Base-by-base conservation (phyloP, 2,113 vertebrate genomes). In the Cynocephalus volans region DNA sequence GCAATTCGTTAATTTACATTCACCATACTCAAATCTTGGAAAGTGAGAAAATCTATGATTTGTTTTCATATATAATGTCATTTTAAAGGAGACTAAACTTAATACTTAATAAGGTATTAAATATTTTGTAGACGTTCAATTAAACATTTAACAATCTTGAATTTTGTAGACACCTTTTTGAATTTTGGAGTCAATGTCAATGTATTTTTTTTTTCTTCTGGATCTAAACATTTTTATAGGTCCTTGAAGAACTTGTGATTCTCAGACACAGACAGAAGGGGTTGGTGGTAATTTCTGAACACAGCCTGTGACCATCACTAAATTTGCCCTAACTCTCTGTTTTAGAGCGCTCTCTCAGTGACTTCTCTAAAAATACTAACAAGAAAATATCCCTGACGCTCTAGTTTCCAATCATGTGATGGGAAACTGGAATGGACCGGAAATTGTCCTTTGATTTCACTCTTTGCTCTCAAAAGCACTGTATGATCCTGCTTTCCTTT, bases 381-480 rank as follows among this genome's bases (percentile, higher is more conserved):
- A 72, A 83, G 80, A 87, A 77, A 93, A 82, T 79, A 80, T 86
- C 52, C 4, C 31, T 18, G 31, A 79, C 3, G 56, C 60, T 52
- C 31, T 58, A 67, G 82, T 64, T 90, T 76, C 72, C 18, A 84
- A 70, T 45, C 85, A 90, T 8, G 67, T 19, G 26, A 62, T 62
- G 92, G 41, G 48, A 62, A 89, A 93, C 19, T 84, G 80, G n/a
- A 69, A 12, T 26, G 36, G 88, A 88, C 24, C 6, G 58, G 85
- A 75, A 31, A 6, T 72, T 56, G 28, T 62, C 81, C 73, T 87
- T 97, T 88, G 93, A 96, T 98, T 81, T 93, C 31, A 90, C 8
- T 11, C 60, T 48, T 88, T 73, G 67, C 58, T 88, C 72, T 64
- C 50, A 67, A 93, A 95, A 58, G 83, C 69, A 14, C 23, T 1